Conservation (phyloP, 2,888 invertebrate species). For the Brachypterus glaber region DNA sequence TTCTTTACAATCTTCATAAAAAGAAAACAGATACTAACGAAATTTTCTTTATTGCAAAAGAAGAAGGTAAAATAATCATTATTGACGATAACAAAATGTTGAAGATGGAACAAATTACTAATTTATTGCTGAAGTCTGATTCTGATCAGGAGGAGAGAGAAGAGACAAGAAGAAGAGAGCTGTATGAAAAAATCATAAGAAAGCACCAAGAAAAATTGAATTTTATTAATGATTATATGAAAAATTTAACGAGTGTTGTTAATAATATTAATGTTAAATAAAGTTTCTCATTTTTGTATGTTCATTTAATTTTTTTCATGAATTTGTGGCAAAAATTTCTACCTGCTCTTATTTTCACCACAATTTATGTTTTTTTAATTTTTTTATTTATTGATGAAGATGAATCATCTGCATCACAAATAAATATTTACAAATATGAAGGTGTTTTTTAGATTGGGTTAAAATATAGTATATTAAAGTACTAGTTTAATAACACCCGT, state of each 20-base stretch:
- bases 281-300: too few species aligned
- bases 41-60: constrained; percentile 21
- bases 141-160: constrained; percentile 2
- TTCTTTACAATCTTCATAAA: constrained; percentile 16
- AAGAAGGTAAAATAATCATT: constrained; percentile 18
- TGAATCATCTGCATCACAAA: too few species aligned
- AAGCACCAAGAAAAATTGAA: constrained; percentile 11
- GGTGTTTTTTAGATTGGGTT: too few species aligned
- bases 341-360: too few species aligned
- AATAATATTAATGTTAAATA: constrained; percentile 13
- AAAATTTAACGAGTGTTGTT: constrained; percentile 11
- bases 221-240: constrained; percentile 11
- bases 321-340: too few species aligned
- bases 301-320: too few species aligned
- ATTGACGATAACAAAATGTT: constrained; percentile 21
- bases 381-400: too few species aligned
- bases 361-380: too few species aligned
- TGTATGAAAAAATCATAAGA: constrained; percentile 9
- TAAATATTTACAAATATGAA: too few species aligned
- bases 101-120: constrained; percentile 20
- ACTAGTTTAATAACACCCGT: too few species aligned
- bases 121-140: constrained; percentile 9
- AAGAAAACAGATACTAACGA: too few species aligned
- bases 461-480: too few species aligned
- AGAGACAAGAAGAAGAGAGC: background rate